phyloP scores from a whole-genome alignment of 2,797 vertebrate species.

The Onychomys leucogaster region DNA sequence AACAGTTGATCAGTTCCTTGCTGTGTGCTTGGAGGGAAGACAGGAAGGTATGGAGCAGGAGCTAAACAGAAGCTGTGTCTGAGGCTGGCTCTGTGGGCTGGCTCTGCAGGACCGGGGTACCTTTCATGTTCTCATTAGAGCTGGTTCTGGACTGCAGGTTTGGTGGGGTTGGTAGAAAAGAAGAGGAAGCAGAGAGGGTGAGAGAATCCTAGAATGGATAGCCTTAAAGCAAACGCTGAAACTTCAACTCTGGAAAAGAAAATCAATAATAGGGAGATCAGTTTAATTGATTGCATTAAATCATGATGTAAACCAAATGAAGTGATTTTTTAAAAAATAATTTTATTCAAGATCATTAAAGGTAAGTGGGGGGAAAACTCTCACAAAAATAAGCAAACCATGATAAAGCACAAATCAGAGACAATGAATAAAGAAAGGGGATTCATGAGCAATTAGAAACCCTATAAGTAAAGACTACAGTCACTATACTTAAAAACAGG shows the following conservation, averaged over 20 bases:
- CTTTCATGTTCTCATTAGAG: not conserved
- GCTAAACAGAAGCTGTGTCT: not conserved
- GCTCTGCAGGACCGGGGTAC: too few species aligned
- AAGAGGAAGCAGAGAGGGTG: not conserved
- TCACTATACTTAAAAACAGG: not conserved
- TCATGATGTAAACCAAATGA: constrained; percentile 13
- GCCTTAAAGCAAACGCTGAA: not conserved
- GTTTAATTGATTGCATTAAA: not conserved
- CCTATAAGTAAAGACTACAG: not conserved
- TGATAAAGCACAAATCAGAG: not conserved
- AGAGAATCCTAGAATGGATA: not conserved
- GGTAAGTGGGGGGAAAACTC: not conserved
- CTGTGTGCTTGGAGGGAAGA: not conserved
- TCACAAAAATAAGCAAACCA: not conserved
- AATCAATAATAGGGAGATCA: not conserved
- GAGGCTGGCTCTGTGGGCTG: not conserved
- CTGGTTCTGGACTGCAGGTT: not conserved
- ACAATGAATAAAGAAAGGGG: not conserved
- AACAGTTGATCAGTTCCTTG: not conserved
- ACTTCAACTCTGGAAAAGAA: not conserved
- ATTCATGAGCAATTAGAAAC: not conserved
- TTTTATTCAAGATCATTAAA: constrained; percentile 10
- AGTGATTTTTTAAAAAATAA: not conserved
- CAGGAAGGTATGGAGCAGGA: not conserved
- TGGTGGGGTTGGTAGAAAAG: not conserved